Evolutionary conservation across 2,113 vertebrate species (phyloP).

Genomic region (Rhinoderma darwinii): DNA sequence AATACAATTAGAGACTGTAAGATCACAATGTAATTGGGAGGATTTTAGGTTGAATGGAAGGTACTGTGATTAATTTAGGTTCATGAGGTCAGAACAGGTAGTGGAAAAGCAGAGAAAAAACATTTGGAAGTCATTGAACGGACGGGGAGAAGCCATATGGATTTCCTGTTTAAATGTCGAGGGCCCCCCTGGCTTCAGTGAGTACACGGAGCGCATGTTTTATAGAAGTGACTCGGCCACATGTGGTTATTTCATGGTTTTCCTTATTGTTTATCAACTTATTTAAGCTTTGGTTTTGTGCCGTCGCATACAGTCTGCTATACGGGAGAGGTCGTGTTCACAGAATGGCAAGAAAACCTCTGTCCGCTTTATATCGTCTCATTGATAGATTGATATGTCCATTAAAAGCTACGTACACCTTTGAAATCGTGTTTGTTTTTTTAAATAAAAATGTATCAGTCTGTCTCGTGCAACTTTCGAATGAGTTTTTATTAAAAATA

Average conservation of each 20-base stretch:
- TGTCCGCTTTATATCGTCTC: background rate
- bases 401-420: too few species aligned
- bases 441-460: too few species aligned
- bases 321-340: background rate
- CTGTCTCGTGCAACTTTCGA: too few species aligned
- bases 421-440: too few species aligned
- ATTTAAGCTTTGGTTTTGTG: background rate
- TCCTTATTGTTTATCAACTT: slow-evolving; percentile 12
- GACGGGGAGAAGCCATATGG: background rate
- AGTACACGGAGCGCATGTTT: background rate
- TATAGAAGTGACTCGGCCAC: background rate
- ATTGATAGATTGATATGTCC: background rate
- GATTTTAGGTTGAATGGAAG: background rate
- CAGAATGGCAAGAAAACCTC: background rate
- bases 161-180: background rate
- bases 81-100: background rate
- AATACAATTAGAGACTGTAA: background rate
- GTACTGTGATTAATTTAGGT: background rate
- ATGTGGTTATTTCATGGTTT: background rate
- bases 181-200: background rate
- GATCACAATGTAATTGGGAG: background rate
- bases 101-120: background rate
- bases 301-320: background rate
- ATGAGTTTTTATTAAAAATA: too few species aligned
- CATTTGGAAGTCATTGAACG: slow-evolving; percentile 36